Evolutionary conservation across 2,113 vertebrate genomes (phyloP), one percentile per base, ranked within the genome.

Genomic region (Dryoscopus gambensis): DNA sequence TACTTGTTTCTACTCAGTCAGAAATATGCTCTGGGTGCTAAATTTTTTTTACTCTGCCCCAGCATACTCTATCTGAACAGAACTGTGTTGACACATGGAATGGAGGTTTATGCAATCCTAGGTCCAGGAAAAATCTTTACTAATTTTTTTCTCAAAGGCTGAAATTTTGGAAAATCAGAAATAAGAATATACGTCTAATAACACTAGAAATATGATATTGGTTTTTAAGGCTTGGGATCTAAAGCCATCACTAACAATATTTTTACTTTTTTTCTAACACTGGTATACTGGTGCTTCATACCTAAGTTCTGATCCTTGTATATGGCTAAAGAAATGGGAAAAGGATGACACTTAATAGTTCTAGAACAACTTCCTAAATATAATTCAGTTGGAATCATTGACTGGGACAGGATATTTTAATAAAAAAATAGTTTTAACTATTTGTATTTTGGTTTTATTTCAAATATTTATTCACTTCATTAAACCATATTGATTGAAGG

Each of bases 371-470:
- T 77, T 92, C 6, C 55, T 67, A 55, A 62, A 56, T 8, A 25
- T 77, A 74, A 30, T 70, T 73, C n/a, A 40, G 15, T 18, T 85
- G 50, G 18, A 49, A 33, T 49, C 9, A 30, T 62, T 68, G 46
- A 60, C 30, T 59, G 23, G 47, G 68, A n/a, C 42, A 88, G 44
- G 20, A 57, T 67, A 83, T 82, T 77, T 91, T 47, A 95, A 90
- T 92, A 90, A 95, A 96, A 96, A 71, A 92, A 49, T 46, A 47
- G 55, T 81, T 88, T 56, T 4, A 74, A 75, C 56, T 91, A 31
- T 79, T 73, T 82, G 59, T 79, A 87, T 91, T 91, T 85, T 90
- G 75, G 8, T 83, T 86, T 90, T 87, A 91, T 95, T 86, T 91
- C 49, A 89, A 95, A 40, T 69, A 80, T 65, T 84, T 89, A 33